Percentiles rank a stretch among this genome's conserved stretches.
Evolutionary conservation across 2,797 vertebrate genomes (phyloP).

Genomic region (Carcharodon carcharias): DNA sequence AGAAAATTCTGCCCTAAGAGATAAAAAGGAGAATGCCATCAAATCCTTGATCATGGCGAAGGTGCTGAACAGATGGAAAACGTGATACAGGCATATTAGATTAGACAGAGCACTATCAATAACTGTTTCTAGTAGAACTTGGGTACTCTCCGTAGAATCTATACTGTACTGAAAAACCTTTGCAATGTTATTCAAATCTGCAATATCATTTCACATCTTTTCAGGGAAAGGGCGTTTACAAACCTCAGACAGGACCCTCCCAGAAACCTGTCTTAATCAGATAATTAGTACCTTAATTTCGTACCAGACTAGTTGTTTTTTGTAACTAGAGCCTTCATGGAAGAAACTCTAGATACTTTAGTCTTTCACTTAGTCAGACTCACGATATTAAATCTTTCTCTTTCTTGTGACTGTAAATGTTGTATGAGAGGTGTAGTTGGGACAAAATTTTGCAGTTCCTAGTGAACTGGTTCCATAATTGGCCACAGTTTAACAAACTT

Average conservation of each 20-base stretch:
- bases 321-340: not conserved
- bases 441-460: not conserved
- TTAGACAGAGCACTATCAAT: not conserved
- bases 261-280: not conserved
- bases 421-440: not conserved
- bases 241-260: not conserved
- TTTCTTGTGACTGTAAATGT: not conserved
- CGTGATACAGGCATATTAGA: not conserved
- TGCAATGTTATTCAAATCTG: not conserved
- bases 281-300: constrained; percentile 1
- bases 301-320: not conserved
- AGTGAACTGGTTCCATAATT: not conserved
- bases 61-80: not conserved
- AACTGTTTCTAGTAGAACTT: not conserved
- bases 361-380: not conserved
- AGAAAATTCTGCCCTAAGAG: not conserved
- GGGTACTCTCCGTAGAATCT: not conserved
- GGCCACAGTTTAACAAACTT: not conserved
- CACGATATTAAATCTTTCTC: not conserved
- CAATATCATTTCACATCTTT: not conserved
- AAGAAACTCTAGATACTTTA: not conserved
- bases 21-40: not conserved
- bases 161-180: not conserved
- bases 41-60: not conserved
- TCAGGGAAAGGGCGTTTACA: not conserved